phyloP scores from a whole-genome alignment of 2,113 vertebrate species.

The Lepus timidus region DNA sequence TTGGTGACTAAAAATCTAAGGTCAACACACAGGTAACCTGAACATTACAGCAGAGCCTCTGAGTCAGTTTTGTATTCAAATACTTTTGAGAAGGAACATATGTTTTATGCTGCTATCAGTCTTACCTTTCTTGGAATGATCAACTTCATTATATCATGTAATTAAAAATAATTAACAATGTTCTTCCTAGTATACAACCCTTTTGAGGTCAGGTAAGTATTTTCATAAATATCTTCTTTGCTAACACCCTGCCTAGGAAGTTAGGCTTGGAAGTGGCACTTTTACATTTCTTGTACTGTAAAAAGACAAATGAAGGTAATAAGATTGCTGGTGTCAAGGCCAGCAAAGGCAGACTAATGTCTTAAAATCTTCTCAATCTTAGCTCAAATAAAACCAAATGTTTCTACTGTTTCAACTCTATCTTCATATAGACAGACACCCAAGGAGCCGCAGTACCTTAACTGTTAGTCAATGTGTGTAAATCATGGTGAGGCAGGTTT shows the following conservation, averaged over 20 bases:
- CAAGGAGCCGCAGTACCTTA: not conserved
- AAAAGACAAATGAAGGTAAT: not conserved
- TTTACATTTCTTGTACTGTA: not conserved
- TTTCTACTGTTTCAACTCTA: not conserved
- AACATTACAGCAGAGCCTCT: not conserved
- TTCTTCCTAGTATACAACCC: not conserved
- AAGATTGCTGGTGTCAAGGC: not conserved
- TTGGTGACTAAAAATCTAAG: slow-evolving; percentile 25
- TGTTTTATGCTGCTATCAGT: not conserved
- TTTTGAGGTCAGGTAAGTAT: not conserved
- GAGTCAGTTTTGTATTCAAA: slow-evolving; percentile 13
- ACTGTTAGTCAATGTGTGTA: not conserved
- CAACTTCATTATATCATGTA: not conserved
- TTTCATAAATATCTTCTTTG: slow-evolving; percentile 17
- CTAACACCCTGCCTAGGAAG: not conserved
- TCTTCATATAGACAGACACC: not conserved
- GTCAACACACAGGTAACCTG: not conserved
- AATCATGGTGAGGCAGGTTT: not conserved
- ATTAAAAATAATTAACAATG: slow-evolving; percentile 42
- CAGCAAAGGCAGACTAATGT: not conserved
- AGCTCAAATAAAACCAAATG: not conserved
- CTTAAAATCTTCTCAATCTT: not conserved
- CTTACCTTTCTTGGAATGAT: not conserved
- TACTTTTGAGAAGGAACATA: not conserved
- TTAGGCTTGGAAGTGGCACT: not conserved